Conservation (phyloP, 2,888 invertebrate genomes). For the Microctonus hyperodae region DNA sequence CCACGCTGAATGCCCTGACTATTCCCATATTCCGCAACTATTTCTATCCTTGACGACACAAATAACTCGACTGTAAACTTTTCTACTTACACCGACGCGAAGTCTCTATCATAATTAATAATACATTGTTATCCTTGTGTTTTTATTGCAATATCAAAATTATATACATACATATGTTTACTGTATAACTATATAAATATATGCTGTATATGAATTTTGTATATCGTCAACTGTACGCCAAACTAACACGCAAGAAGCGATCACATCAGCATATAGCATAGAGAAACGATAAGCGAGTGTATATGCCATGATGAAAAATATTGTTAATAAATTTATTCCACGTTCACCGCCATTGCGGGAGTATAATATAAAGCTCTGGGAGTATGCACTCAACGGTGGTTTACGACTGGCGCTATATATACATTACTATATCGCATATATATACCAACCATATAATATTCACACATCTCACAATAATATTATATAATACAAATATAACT, state of each 20-base stretch:
- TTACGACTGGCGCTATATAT: constrained; percentile 1
- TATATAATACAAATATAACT: neutral
- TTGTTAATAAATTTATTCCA: constrained; percentile 18
- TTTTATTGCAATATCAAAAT: constrained; percentile 2
- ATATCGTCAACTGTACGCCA: neutral
- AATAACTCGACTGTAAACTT: constrained; percentile 8
- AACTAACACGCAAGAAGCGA: constrained; percentile 1
- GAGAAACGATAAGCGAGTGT: constrained; percentile 8
- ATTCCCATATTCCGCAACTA: constrained; percentile 38
- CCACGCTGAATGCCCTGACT: constrained; percentile 62
- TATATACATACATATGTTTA: too few species aligned
- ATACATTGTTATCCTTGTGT: neutral
- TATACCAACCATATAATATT: neutral
- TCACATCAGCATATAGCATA: constrained; percentile 5
- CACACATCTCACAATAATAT: neutral
- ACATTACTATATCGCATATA: neutral
- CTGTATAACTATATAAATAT: neutral
- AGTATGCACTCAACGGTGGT: neutral
- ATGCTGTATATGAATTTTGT: constrained; percentile 1
- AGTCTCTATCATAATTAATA: neutral
- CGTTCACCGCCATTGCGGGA: neutral
- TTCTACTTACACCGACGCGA: neutral
- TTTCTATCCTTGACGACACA: constrained; percentile 14
- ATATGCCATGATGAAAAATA: constrained; percentile 10
- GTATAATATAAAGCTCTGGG: constrained; percentile 11